Percentiles rank a stretch among this genome's conserved stretches.
These are phyloP conservation scores for Notiomystis cincta DNA, from an alignment of 2,113 vertebrate species.

Conservation along the genomic window DNA sequence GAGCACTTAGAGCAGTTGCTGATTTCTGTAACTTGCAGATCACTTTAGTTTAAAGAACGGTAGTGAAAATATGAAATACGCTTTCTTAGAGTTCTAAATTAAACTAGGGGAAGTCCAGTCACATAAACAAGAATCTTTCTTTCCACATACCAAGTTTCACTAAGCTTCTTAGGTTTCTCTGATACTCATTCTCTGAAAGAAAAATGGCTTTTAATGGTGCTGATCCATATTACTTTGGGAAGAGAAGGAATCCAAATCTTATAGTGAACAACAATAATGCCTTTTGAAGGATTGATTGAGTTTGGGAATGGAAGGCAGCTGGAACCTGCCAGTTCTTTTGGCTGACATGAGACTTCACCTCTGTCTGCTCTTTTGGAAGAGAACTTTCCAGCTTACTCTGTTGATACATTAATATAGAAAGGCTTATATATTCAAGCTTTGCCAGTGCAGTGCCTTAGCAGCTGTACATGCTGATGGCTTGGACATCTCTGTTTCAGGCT, in stretches of 20 bases:
- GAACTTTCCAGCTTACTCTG: neutral
- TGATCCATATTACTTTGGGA: neutral
- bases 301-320: neutral
- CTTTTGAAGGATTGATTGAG: neutral
- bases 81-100: neutral
- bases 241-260: neutral
- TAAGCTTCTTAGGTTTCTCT: neutral
- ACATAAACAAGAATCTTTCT: neutral
- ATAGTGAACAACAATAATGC: neutral
- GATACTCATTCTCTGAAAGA: neutral
- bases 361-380: neutral
- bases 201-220: neutral
- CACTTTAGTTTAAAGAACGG: neutral
- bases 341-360: neutral
- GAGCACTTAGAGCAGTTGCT: neutral
- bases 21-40: neutral
- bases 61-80: neutral
- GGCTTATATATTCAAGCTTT: neutral
- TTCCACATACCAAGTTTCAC: neutral
- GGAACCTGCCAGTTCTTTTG: neutral
- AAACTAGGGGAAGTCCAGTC: neutral
- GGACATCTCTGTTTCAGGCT: neutral
- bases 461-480: neutral
- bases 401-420: neutral
- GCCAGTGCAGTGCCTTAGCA: neutral